These are phyloP conservation scores for Drosophila ananassae DNA, from an alignment of 1,140 invertebrate genomes.

Conservation along the genomic window DNA sequence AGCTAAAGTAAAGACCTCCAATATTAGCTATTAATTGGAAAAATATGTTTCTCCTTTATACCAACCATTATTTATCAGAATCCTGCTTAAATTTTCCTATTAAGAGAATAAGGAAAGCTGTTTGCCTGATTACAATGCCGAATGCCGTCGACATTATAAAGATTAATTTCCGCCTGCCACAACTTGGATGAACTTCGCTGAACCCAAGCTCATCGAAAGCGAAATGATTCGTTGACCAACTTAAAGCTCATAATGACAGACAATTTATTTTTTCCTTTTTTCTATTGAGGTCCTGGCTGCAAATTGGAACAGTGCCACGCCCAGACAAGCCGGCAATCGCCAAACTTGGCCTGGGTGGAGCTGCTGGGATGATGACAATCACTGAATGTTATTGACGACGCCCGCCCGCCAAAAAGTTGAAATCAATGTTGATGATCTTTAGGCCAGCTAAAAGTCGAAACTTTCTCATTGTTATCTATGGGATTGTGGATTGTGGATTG, in stretches of 20 bases:
- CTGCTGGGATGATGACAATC: slow-evolving; percentile 44
- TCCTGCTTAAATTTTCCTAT: slow-evolving; percentile 12
- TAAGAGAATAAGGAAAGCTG: slow-evolving; percentile 22
- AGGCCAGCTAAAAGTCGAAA: slow-evolving; percentile 51
- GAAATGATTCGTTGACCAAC: slow-evolving; percentile 53
- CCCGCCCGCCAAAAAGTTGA: slow-evolving; percentile 41
- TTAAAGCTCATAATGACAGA: slow-evolving; percentile 69
- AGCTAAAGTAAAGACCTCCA: not conserved
- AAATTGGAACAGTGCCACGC: slow-evolving; percentile 48
- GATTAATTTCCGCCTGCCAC: slow-evolving; percentile 33
- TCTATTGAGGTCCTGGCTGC: slow-evolving; percentile 29
- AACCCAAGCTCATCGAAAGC: slow-evolving; percentile 35
- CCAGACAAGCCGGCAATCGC: slow-evolving; percentile 23
- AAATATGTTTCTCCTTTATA: slow-evolving; percentile 10
- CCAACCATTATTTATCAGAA: slow-evolving; percentile 10
- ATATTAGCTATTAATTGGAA: slow-evolving; percentile 15
- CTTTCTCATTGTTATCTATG: slow-evolving; percentile 66
- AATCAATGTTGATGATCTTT: slow-evolving; percentile 80
- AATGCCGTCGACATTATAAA: slow-evolving; percentile 17
- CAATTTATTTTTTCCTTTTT: slow-evolving; percentile 68
- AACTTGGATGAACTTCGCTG: slow-evolving; percentile 18
- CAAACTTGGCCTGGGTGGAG: slow-evolving; percentile 42
- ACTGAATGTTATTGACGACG: slow-evolving; percentile 50
- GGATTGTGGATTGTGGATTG: slow-evolving; percentile 2
- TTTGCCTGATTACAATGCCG: slow-evolving; percentile 9